Evolutionary conservation across 2,888 invertebrate genomes (phyloP).

Genomic region (Pheosia tremula): DNA sequence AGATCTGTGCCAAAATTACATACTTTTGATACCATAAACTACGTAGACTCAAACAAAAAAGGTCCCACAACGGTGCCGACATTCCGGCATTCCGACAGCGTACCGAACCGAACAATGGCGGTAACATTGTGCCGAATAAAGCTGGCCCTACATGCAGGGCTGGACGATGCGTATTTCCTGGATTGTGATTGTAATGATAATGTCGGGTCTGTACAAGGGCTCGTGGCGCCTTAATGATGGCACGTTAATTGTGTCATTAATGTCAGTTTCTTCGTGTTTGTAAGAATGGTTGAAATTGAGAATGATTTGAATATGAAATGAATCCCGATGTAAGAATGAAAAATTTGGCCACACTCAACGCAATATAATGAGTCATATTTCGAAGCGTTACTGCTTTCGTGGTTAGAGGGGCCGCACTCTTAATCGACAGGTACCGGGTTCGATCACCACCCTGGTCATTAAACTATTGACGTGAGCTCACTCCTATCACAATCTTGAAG

Average conservation of each 20-base stretch:
- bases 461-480: no score
- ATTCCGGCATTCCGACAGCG: conserved; percentile 24
- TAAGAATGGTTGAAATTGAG: neutral
- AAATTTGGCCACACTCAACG: no score
- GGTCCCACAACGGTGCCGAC: neutral
- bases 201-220: conserved; percentile 31
- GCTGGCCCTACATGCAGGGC: conserved; percentile 35
- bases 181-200: conserved; percentile 36
- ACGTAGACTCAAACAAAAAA: neutral
- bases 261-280: conserved; percentile 29
- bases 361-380: no score
- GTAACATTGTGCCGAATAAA: conserved; percentile 52
- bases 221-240: conserved; percentile 30
- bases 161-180: conserved; percentile 33
- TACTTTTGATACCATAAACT: no score
- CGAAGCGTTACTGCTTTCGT: no score
- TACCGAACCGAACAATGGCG: conserved; percentile 38
- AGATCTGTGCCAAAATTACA: no score
- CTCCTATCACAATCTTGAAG: no score
- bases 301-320: neutral
- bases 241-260: conserved; percentile 27
- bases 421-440: no score
- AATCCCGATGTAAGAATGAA: no score
- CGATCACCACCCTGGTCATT: no score
- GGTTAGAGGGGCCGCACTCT: no score